Percentiles rank a stretch among this genome's conserved stretches.
These are phyloP conservation scores for Biston stratarius DNA, from an alignment of 2,888 invertebrate species.

Conservation along the genomic window DNA sequence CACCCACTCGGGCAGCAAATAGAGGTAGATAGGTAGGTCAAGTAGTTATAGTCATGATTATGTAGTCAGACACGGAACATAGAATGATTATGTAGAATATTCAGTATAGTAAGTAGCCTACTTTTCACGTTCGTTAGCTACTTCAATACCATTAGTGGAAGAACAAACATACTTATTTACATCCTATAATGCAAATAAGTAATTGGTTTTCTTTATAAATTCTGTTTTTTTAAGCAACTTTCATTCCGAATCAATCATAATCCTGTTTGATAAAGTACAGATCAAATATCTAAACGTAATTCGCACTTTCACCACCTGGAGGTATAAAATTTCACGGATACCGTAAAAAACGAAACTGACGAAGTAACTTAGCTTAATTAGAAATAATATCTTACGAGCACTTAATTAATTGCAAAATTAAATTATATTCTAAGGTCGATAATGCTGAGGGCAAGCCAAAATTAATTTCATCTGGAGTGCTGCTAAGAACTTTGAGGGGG, in stretches of 20 bases:
- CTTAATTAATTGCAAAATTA: slow-evolving; percentile 43
- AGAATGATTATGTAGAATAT: no score
- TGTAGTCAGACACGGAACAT: no score
- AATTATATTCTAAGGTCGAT: slow-evolving; percentile 43
- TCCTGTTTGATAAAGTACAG: slow-evolving; percentile 1
- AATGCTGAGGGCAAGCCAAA: slow-evolving; percentile 35
- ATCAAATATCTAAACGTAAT: neutral
- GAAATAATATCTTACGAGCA: slow-evolving; percentile 39
- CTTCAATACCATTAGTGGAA: no score
- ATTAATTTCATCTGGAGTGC: slow-evolving; percentile 39
- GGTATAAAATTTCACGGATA: slow-evolving; percentile 1
- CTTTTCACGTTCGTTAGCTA: no score
- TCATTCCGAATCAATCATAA: neutral
- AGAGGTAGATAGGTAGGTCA: no score
- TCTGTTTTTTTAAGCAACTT: no score
- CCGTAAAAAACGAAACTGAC: slow-evolving; percentile 25
- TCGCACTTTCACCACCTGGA: slow-evolving; percentile 5
- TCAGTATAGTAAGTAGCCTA: no score
- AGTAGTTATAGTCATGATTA: no score
- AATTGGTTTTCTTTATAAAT: no score
- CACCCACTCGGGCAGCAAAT: no score
- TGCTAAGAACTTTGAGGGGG: slow-evolving; percentile 16
- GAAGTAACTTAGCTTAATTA: slow-evolving; percentile 37
- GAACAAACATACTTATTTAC: no score
- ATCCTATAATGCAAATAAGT: no score